phyloP scores from a whole-genome alignment of 2,113 vertebrate genomes.

The Polyodon spathula region DNA sequence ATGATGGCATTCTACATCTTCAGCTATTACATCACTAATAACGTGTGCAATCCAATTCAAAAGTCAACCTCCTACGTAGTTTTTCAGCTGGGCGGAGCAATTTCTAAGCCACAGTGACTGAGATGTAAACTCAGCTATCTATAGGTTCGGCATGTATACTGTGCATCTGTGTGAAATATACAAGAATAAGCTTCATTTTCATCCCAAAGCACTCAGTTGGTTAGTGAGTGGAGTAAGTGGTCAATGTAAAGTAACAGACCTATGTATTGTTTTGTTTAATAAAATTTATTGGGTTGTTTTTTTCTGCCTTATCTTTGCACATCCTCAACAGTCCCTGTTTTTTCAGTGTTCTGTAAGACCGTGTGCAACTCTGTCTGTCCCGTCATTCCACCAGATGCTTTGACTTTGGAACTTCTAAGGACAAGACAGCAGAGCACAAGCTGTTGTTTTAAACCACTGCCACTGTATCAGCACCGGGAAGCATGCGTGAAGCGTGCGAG shows the following conservation, averaged over 20 bases:
- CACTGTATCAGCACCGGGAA: conserved; percentile 3
- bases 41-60: too few species aligned
- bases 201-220: too few species aligned
- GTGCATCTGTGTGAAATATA: too few species aligned
- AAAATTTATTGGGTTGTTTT: not conserved
- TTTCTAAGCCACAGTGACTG: too few species aligned
- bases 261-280: not conserved
- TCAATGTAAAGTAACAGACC: too few species aligned
- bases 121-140: too few species aligned
- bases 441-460: not conserved
- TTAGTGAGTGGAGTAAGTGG: too few species aligned
- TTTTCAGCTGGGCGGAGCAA: too few species aligned
- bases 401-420: not conserved
- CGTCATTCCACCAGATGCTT: not conserved
- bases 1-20: not conserved
- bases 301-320: not conserved
- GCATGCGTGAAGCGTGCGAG: conserved; percentile 9
- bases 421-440: not conserved
- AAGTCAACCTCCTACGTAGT: too few species aligned
- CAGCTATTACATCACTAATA: not conserved
- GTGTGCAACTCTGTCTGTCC: not conserved
- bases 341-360: not conserved
- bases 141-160: too few species aligned
- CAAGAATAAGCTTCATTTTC: too few species aligned
- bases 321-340: not conserved